These are phyloP conservation scores for Elanus axillaris DNA, from an alignment of 2,113 vertebrate genomes.

Conservation along the genomic window DNA sequence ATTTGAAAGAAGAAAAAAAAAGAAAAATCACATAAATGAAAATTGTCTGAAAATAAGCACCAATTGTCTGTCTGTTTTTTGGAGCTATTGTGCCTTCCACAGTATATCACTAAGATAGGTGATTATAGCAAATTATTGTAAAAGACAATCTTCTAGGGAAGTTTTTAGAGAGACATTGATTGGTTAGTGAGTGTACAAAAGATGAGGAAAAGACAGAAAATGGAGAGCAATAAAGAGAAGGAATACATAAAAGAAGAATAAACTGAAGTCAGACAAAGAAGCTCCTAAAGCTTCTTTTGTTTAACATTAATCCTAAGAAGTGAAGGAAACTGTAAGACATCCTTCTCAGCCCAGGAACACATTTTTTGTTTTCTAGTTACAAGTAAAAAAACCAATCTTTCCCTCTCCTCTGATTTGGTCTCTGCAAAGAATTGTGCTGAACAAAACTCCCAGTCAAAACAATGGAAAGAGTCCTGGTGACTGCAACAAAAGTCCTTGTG, in stretches of 20 bases:
- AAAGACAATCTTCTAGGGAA: slow-evolving; percentile 26
- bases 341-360: background rate
- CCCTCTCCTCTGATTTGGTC: background rate
- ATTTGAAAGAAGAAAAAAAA: background rate
- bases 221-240: background rate
- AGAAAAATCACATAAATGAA: slow-evolving; percentile 27
- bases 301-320: background rate
- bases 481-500: background rate
- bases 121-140: slow-evolving; percentile 50
- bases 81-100: slow-evolving; percentile 31
- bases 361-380: background rate
- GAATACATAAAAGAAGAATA: background rate
- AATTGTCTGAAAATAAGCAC: slow-evolving; percentile 50
- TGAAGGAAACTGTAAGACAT: background rate
- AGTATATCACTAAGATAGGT: background rate
- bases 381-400: background rate
- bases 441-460: background rate
- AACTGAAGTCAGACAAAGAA: background rate
- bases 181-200: slow-evolving; percentile 12
- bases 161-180: slow-evolving; percentile 18
- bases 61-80: slow-evolving; percentile 31
- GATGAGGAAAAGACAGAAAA: background rate
- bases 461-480: background rate
- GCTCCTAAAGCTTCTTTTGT: background rate
- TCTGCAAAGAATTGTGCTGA: background rate